Percentiles rank a stretch among this genome's conserved stretches.
phyloP scores from a whole-genome alignment of 1,140 invertebrate species.

The Vanessa atalanta region DNA sequence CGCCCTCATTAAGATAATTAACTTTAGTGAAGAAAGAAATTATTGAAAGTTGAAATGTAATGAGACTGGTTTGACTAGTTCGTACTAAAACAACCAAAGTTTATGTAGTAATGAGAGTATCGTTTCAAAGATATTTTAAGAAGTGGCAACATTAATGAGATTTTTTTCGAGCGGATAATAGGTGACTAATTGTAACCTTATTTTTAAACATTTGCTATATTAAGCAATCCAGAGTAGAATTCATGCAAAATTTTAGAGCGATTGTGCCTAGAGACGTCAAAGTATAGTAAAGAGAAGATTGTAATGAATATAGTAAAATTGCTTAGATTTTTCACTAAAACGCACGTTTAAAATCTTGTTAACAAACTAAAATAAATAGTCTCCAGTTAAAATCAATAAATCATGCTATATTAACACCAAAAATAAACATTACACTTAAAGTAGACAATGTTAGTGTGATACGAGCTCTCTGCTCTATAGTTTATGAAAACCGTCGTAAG shows the following conservation, averaged over 20 bases:
- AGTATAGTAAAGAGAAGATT: neutral
- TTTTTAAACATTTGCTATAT: neutral
- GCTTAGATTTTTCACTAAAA: neutral
- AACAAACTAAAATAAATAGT: no score
- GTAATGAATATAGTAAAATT: neutral
- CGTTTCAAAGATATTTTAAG: neutral
- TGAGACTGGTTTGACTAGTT: constrained; percentile 23
- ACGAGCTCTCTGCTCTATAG: no score
- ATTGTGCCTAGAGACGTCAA: neutral
- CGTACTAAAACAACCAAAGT: neutral
- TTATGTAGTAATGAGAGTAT: no score
- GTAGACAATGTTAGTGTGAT: no score
- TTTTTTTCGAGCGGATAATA: neutral
- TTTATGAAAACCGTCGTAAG: no score
- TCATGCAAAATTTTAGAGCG: neutral
- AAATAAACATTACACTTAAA: no score
- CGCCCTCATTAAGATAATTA: constrained; percentile 58
- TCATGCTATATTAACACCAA: no score
- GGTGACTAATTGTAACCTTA: neutral
- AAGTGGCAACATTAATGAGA: neutral
- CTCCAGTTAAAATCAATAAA: no score
- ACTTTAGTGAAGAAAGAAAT: neutral
- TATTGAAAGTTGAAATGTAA: neutral
- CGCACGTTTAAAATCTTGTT: neutral
- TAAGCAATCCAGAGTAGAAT: neutral